Conservation (phyloP, 2,113 vertebrate genomes). For the Coptodon rendalli region DNA sequence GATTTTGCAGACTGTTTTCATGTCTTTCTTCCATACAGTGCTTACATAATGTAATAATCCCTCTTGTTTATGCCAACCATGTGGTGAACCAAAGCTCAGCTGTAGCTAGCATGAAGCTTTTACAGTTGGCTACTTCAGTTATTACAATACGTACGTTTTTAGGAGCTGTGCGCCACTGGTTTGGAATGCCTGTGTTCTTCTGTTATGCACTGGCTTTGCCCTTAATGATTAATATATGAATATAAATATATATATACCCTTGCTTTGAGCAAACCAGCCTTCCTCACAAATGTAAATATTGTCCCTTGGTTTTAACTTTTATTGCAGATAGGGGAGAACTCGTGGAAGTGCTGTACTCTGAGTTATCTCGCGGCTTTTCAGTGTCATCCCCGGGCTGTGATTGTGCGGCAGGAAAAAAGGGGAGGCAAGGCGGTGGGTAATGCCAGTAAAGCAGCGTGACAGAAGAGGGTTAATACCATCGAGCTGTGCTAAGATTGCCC, state of each 20-base stretch:
- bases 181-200: not conserved
- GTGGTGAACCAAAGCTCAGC: not conserved
- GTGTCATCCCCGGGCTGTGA: constrained; percentile 31
- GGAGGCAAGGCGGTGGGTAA: constrained; percentile 19
- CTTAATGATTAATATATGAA: constrained; percentile 4
- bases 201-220: constrained; percentile 32
- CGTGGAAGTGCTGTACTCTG: constrained; percentile 15
- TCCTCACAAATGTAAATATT: constrained; percentile 24
- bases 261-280: not conserved
- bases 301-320: not conserved
- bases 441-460: constrained; percentile 38
- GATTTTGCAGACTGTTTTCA: not conserved
- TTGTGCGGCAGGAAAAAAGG: constrained; percentile 21
- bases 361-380: constrained; percentile 36
- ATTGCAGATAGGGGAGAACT: not conserved
- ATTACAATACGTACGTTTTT: fast-evolving
- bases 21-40: not conserved
- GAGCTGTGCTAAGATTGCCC: constrained; percentile 29
- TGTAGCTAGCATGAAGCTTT: not conserved
- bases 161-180: not conserved
- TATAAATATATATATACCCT: not conserved
- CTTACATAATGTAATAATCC: not conserved
- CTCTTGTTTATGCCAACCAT: not conserved
- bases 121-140: not conserved
- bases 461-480: constrained; percentile 41